Percentiles rank a stretch among this genome's conserved stretches.
These are phyloP conservation scores for Callopanchax toddi DNA, from an alignment of 2,113 vertebrate species.

Conservation along the genomic window DNA sequence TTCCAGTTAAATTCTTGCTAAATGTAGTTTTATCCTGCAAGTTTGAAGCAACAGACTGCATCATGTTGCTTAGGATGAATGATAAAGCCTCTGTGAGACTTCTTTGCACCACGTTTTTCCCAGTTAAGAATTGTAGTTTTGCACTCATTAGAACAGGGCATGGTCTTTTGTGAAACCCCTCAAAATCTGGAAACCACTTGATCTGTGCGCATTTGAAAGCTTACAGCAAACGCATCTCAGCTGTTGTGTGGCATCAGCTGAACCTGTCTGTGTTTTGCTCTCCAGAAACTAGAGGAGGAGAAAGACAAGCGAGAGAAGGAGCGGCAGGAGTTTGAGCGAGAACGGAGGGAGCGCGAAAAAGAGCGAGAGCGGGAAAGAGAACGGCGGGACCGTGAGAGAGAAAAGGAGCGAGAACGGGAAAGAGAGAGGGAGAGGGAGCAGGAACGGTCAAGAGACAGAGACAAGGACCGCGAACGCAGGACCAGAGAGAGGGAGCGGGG, in stretches of 20 bases:
- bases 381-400: constrained; percentile 77
- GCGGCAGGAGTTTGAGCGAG: constrained; percentile 93
- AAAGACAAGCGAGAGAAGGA: constrained; percentile 97
- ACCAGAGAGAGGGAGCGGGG: constrained; percentile 83
- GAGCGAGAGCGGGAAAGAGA: constrained; percentile 79
- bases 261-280: constrained; percentile 82
- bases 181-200: constrained; percentile 74
- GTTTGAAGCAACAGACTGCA: constrained; percentile 18
- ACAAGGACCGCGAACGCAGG: constrained; percentile 83
- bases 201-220: constrained; percentile 62
- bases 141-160: constrained; percentile 40
- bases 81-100: constrained; percentile 32
- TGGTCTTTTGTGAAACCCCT: constrained; percentile 33
- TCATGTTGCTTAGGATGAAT: constrained; percentile 13
- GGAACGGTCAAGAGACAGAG: constrained; percentile 73
- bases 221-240: constrained; percentile 32
- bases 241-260: constrained; percentile 28
- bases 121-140: constrained; percentile 28
- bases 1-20: constrained; percentile 61
- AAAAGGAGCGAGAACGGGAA: constrained; percentile 96
- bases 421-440: constrained; percentile 90
- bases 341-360: constrained; percentile 83
- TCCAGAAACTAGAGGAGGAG: constrained; percentile 99
- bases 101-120: constrained; percentile 24
- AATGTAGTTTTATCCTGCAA: constrained; percentile 28